phyloP scores from a whole-genome alignment of 2,113 vertebrate genomes.

The Pleuronectes platessa region DNA sequence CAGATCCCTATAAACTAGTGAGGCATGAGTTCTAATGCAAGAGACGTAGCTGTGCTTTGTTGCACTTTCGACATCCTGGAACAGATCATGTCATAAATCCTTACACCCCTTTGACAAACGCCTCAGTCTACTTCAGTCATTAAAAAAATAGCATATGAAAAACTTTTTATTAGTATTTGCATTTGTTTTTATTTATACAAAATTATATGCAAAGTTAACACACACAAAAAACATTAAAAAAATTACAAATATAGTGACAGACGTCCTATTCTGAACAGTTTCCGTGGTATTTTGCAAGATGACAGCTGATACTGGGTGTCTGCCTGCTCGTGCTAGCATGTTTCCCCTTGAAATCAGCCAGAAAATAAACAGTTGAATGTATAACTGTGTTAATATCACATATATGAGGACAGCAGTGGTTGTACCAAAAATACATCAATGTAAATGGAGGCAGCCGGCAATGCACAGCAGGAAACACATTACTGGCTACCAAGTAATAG shows the following conservation, averaged over 20 bases:
- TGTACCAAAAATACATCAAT: constrained; percentile 28
- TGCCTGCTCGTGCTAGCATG: background rate
- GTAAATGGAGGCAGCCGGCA: constrained; percentile 28
- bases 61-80: background rate
- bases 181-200: constrained; percentile 29
- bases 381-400: constrained; percentile 11
- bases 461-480: constrained; percentile 22
- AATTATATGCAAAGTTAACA: constrained; percentile 27
- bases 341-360: background rate
- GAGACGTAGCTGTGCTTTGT: background rate
- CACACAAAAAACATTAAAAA: background rate
- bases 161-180: constrained; percentile 39
- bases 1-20: background rate
- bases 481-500: background rate
- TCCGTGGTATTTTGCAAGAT: no score
- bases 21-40: background rate
- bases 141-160: constrained; percentile 13
- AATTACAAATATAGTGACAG: background rate
- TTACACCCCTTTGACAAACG: background rate
- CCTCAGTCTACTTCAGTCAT: background rate
- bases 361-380: background rate
- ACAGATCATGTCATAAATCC: background rate
- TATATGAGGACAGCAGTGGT: constrained; percentile 10
- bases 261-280: no score
- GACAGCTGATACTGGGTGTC: background rate